Conservation (phyloP, 1,140 invertebrate genomes). For the Antheraea mylitta region DNA sequence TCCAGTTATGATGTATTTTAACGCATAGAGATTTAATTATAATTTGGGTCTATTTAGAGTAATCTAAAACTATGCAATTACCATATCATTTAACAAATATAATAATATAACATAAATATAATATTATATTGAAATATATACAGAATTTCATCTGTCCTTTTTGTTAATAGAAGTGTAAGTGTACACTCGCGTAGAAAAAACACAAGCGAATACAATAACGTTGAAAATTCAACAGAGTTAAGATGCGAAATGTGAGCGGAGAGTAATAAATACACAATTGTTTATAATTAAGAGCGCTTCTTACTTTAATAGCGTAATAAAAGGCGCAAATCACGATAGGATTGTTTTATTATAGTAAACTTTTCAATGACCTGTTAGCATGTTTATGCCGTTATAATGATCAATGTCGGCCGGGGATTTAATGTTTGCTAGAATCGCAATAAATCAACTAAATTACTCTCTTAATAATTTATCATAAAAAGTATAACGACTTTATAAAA, state of each 20-base stretch:
- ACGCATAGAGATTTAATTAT: too few species aligned
- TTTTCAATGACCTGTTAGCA: slow-evolving; percentile 25
- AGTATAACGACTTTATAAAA: not conserved
- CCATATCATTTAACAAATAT: too few species aligned
- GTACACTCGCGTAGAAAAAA: slow-evolving; percentile 16
- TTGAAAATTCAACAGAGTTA: slow-evolving; percentile 19
- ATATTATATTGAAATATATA: too few species aligned
- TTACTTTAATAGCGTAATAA: slow-evolving; percentile 59
- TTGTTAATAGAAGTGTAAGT: too few species aligned
- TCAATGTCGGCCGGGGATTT: slow-evolving; percentile 12
- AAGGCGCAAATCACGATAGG: slow-evolving; percentile 32
- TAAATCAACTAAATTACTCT: slow-evolving; percentile 8
- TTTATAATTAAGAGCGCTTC: slow-evolving; percentile 58
- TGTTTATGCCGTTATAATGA: slow-evolving; percentile 19
- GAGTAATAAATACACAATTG: slow-evolving; percentile 52
- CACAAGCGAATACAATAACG: slow-evolving; percentile 7
- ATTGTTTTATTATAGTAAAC: slow-evolving; percentile 32
- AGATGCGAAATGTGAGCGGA: slow-evolving; percentile 26
- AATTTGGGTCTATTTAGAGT: too few species aligned
- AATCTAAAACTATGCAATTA: too few species aligned
- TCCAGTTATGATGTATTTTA: too few species aligned
- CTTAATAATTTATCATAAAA: not conserved
- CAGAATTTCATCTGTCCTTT: too few species aligned
- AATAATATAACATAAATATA: too few species aligned
- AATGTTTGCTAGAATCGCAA: slow-evolving; percentile 8